Evolutionary conservation across 2,113 vertebrate genomes (phyloP), one percentile per base, ranked within the genome.

Genomic region (Anser brachyrhynchus): DNA sequence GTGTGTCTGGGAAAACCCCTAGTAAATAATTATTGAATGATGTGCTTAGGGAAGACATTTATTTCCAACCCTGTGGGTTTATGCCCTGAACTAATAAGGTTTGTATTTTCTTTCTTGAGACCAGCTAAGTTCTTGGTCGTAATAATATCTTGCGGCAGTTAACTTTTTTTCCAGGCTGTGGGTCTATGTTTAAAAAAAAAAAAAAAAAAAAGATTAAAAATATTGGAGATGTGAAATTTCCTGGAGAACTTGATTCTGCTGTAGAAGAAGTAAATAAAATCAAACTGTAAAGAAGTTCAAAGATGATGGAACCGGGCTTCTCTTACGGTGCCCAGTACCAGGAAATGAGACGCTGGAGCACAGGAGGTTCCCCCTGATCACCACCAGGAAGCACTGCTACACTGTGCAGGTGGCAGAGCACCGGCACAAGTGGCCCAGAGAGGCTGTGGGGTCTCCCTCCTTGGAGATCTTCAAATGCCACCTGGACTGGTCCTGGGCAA

Each of bases 1-100:
- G 25, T 87, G 14, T 2, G 1, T 58, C 46, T 95, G 87, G 74
- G 66, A 96, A 95, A 76, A 23, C 18, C 41, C 89, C 66, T 71
- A 89, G 26, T 89, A 78, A 82, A 84, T 85, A 81, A 89, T 74
- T 84, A 37, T 20, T 33, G 49, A 91, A 73, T 87, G 87, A 85
- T 91, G 28, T 76, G 41, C n/a, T n/a, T n/a, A 15, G 35, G 26
- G 29, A 78, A 76, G 49, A 79, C 22, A 57, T 31, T 89, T 84
- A 23, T 90, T 62, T 93, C 80, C 26, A 74, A 17, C 28, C 72
- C 14, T 72, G 1, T 31, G n/a, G 84, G 61, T 82, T 82, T 92
- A 72, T 91, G 16, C 15, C 17, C 49, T 57, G 16, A 92, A 65
- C 43, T 10, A 59, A 4, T 57, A 65, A 69, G 9, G 8, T 57